phyloP scores from a whole-genome alignment of 2,888 invertebrate species.

The Melieria picta region DNA sequence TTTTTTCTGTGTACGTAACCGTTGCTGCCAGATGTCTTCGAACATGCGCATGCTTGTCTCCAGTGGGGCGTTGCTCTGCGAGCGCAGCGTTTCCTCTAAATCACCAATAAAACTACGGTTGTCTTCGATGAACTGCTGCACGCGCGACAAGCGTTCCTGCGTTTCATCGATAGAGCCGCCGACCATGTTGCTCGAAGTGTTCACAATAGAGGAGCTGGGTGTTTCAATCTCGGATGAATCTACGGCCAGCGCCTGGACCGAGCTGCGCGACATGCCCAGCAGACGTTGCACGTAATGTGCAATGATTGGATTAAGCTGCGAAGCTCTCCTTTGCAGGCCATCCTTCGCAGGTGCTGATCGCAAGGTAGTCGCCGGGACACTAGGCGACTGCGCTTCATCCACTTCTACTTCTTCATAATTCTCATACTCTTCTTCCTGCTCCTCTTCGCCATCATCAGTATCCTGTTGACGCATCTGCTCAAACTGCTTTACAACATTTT shows the following conservation, averaged over 20 bases:
- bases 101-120: constrained; percentile 62
- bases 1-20: constrained; percentile 32
- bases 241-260: constrained; percentile 67
- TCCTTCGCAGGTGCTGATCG: too few species aligned
- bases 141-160: constrained; percentile 51
- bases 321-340: background rate
- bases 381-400: background rate
- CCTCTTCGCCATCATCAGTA: background rate
- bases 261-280: constrained; percentile 68
- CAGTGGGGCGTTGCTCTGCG: constrained; percentile 41
- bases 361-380: too few species aligned
- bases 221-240: constrained; percentile 68
- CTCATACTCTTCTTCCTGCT: background rate
- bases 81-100: constrained; percentile 56
- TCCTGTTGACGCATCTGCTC: background rate
- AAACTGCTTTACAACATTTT: constrained; percentile 30
- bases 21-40: constrained; percentile 56
- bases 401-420: background rate
- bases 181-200: constrained; percentile 61
- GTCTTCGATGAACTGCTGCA: constrained; percentile 60
- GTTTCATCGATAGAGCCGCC: constrained; percentile 38
- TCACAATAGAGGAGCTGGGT: constrained; percentile 67
- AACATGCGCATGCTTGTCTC: constrained; percentile 48
- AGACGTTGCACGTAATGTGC: constrained; percentile 67
- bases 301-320: constrained; percentile 60